Evolutionary conservation across 1,140 invertebrate species (phyloP).

Genomic region (Drosophila melanica): DNA sequence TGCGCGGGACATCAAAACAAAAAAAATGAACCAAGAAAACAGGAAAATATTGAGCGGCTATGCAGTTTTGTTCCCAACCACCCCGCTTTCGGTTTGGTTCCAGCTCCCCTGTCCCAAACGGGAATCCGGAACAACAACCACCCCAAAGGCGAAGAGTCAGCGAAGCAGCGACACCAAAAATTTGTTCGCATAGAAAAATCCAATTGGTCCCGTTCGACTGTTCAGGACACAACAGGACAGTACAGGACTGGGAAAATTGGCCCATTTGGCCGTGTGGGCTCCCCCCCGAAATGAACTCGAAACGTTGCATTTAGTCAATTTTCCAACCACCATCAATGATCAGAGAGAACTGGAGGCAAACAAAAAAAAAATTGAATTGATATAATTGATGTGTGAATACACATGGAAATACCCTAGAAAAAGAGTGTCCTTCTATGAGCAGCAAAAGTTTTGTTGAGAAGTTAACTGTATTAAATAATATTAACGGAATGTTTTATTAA

Average conservation of each 20-base stretch:
- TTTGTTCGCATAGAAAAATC: conserved; percentile 57
- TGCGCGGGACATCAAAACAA: conserved; percentile 30
- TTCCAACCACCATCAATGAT: conserved; percentile 60
- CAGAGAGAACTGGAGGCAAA: conserved; percentile 18
- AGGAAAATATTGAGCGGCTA: conserved; percentile 29
- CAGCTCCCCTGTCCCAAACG: conserved; percentile 53
- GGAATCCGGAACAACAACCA: conserved; percentile 65
- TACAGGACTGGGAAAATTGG: conserved; percentile 58
- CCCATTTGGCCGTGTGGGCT: conserved; percentile 51
- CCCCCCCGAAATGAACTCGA: conserved; percentile 54
- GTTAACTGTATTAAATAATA: neutral
- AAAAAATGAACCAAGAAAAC: conserved; percentile 12
- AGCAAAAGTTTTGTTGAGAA: neutral
- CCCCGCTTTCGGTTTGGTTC: conserved; percentile 23
- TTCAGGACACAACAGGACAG: conserved; percentile 7
- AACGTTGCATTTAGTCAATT: conserved; percentile 77
- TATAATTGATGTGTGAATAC: neutral
- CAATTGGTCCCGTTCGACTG: conserved; percentile 53
- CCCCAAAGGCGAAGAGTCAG: conserved; percentile 29
- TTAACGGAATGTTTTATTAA: no score
- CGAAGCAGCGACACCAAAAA: conserved; percentile 44
- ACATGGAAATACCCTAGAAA: neutral
- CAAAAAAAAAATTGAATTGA: conserved; percentile 3
- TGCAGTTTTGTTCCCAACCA: conserved; percentile 61
- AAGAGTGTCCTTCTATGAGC: neutral